phyloP scores from a whole-genome alignment of 2,113 vertebrate species.

The Cynocephalus volans region DNA sequence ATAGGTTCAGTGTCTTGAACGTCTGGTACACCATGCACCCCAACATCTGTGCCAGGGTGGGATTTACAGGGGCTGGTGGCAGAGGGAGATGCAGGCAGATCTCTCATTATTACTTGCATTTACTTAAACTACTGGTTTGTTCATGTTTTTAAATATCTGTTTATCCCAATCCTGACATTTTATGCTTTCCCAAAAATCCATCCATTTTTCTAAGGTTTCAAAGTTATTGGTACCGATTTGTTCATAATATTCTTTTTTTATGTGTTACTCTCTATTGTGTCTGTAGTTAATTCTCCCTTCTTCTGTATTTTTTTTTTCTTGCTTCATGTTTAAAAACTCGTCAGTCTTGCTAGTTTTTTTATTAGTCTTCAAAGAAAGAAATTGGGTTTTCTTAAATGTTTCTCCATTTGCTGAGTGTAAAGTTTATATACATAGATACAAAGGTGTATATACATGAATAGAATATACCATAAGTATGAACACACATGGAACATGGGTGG shows the following conservation, averaged over 20 bases:
- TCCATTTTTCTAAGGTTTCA: background rate
- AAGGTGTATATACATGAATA: no score
- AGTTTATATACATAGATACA: no score
- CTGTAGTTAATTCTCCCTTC: background rate
- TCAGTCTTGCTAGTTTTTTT: background rate
- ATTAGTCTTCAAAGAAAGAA: background rate
- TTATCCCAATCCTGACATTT: background rate
- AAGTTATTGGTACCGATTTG: fast-evolving
- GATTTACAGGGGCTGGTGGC: fast-evolving
- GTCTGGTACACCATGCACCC: fast-evolving
- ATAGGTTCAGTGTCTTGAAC: no score
- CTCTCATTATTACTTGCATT: fast-evolving
- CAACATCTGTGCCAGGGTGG: fast-evolving
- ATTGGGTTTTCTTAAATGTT: background rate
- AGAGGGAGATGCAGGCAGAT: fast-evolving
- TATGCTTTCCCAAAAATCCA: background rate
- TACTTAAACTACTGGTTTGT: background rate
- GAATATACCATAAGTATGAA: background rate
- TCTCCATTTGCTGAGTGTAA: background rate
- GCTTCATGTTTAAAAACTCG: background rate
- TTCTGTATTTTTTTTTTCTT: background rate
- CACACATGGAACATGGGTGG: fast-evolving
- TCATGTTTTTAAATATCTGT: background rate
- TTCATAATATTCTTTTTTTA: fast-evolving
- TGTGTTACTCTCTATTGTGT: background rate